Evolutionary conservation across 2,888 invertebrate species (phyloP), one percentile per base, ranked within the genome.

Genomic region (Gisinianus flammeolus): DNA sequence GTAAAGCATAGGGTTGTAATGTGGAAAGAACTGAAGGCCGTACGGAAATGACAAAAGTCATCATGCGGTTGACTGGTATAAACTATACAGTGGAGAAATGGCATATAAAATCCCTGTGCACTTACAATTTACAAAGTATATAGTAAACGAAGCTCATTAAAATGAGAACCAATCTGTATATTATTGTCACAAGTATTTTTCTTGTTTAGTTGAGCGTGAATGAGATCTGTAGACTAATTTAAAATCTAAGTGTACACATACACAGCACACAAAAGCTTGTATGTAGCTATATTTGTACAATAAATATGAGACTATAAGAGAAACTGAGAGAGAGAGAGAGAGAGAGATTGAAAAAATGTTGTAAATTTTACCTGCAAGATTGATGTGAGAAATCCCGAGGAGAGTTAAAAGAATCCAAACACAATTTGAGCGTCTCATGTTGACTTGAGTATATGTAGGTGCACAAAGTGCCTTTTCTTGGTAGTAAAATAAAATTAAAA

Each of bases 1-100:
- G n/a, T n/a, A n/a, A n/a, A n/a, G n/a, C n/a, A n/a, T n/a, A n/a
- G n/a, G n/a, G n/a, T n/a, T n/a, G n/a, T n/a, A n/a, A n/a, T 78
- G 80, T 79, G 81, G 80, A 80, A 81, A 79, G 81, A 76, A 64
- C 68, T 77, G 81, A 81, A 81, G 81, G 81, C 78, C 80, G 77
- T 75, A 80, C 79, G 81, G 80, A 81, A 81, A 80, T 79, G 79
- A 77, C 78, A 58, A 80, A 79, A 35, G 73, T 33, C 24, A 74
- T 44, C 35, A 66, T 79, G 67, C 76, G 79, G 79, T 79, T 79
- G 78, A 79, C 67, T 79, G 76, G 66, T 54, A 76, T 75, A 10
- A 68, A n/a, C n/a, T n/a, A n/a, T n/a, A n/a, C n/a, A n/a, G n/a
- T n/a, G n/a, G n/a, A n/a, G n/a, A n/a, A n/a, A 22, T 44, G 44